Percentiles rank a stretch among this genome's conserved stretches.
These are phyloP conservation scores for Eretmochelys imbricata DNA, from an alignment of 2,113 vertebrate species.

Conservation along the genomic window DNA sequence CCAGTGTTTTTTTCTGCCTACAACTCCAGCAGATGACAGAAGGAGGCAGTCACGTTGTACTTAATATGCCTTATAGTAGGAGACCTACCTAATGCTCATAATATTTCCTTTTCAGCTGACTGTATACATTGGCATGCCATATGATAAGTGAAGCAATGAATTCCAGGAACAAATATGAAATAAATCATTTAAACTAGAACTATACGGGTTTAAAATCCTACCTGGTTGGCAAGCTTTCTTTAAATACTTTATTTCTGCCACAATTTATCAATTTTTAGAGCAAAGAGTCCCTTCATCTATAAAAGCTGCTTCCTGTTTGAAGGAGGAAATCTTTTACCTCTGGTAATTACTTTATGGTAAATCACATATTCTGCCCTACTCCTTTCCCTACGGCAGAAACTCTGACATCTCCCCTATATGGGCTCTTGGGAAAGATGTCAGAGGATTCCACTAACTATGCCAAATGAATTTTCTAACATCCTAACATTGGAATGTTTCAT, in stretches of 20 bases:
- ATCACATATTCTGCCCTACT: not conserved
- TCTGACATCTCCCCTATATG: not conserved
- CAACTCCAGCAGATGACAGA: not conserved
- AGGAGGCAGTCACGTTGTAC: constrained; percentile 30
- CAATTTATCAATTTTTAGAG: constrained; percentile 26
- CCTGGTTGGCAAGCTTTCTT: constrained; percentile 19
- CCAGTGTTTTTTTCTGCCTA: constrained; percentile 42
- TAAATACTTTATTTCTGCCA: constrained; percentile 1
- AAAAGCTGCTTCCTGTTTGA: not conserved
- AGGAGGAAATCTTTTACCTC: constrained; percentile 4
- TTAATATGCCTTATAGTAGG: constrained; percentile 24
- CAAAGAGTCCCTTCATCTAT: not conserved
- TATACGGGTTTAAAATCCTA: constrained; percentile 14
- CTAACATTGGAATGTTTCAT: not conserved
- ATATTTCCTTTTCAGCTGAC: constrained; percentile 31
- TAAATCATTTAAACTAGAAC: constrained; percentile 34
- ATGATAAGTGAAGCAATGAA: not conserved
- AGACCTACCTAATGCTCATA: constrained; percentile 8
- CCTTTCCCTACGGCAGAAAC: not conserved
- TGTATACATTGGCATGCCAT: constrained; percentile 13
- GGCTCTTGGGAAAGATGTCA: not conserved
- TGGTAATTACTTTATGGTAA: not conserved
- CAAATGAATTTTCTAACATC: not conserved
- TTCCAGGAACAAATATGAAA: constrained; percentile 23
- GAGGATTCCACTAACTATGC: not conserved